These are phyloP conservation scores for Okamejei kenojei DNA, from an alignment of 2,797 vertebrate species.

Conservation along the genomic window DNA sequence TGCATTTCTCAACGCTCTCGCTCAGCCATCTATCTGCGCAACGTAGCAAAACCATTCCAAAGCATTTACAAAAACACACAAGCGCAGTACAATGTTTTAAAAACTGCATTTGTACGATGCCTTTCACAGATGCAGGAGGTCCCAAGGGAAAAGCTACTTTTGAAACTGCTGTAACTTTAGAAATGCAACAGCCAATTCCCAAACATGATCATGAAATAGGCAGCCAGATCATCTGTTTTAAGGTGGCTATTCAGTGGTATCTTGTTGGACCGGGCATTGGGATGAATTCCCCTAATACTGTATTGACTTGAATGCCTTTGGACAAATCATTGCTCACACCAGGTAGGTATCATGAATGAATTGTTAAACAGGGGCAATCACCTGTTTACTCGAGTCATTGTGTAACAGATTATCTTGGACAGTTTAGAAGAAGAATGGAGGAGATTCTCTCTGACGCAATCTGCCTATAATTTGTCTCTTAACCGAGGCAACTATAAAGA, in stretches of 20 bases:
- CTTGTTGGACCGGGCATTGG: background rate
- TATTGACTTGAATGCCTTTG: no score
- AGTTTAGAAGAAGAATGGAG: no score
- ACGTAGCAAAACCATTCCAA: background rate
- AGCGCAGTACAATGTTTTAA: background rate
- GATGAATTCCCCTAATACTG: no score
- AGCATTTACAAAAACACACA: background rate
- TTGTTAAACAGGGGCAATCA: no score
- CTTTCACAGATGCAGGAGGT: background rate
- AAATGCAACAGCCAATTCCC: background rate
- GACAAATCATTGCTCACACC: no score
- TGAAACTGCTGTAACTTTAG: background rate
- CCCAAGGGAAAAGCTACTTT: background rate
- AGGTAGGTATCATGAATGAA: no score
- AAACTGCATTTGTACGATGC: background rate
- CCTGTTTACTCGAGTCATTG: no score
- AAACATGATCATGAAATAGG: background rate
- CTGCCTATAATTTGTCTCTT: no score
- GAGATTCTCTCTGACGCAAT: no score
- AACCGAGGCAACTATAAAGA: no score
- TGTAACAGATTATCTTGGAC: no score
- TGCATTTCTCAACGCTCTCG: background rate
- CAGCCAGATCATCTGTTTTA: background rate
- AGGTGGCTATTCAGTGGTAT: background rate
- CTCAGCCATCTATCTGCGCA: background rate